These are phyloP conservation scores for Therioaphis trifolii DNA, from an alignment of 2,888 invertebrate genomes.

Conservation along the genomic window DNA sequence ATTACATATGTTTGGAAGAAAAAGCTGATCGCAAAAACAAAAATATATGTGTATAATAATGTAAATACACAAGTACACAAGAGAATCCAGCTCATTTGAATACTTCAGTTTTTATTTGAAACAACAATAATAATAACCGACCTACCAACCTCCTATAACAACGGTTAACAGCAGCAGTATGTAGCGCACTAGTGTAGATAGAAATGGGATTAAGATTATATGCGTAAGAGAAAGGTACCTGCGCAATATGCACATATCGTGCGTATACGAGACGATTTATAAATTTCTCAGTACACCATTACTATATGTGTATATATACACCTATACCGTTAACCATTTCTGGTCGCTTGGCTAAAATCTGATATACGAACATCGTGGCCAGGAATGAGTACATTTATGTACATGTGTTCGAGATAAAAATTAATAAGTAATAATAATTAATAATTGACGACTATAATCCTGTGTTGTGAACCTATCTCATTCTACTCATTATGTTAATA, in stretches of 20 bases:
- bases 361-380: constrained; percentile 25
- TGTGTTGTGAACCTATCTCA: too few species aligned
- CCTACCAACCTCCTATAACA: too few species aligned
- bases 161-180: not conserved
- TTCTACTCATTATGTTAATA: not conserved
- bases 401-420: not conserved
- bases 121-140: not conserved
- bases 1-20: too few species aligned
- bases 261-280: not conserved
- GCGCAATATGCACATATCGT: constrained; percentile 32
- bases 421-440: not conserved
- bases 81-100: not conserved
- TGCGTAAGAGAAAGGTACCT: constrained; percentile 20
- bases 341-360: constrained; percentile 47
- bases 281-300: constrained; percentile 15
- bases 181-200: not conserved
- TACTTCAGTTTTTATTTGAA: not conserved
- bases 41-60: too few species aligned
- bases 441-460: not conserved
- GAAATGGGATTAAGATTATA: constrained; percentile 9
- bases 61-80: too few species aligned
- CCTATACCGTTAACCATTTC: constrained; percentile 26
- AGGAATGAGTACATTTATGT: not conserved
- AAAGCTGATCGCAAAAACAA: too few species aligned
- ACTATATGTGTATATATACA: not conserved